Percentiles rank a stretch among this genome's conserved stretches.
phyloP scores from a whole-genome alignment of 2,113 vertebrate species.

The Protobothrops mucrosquamatus region DNA sequence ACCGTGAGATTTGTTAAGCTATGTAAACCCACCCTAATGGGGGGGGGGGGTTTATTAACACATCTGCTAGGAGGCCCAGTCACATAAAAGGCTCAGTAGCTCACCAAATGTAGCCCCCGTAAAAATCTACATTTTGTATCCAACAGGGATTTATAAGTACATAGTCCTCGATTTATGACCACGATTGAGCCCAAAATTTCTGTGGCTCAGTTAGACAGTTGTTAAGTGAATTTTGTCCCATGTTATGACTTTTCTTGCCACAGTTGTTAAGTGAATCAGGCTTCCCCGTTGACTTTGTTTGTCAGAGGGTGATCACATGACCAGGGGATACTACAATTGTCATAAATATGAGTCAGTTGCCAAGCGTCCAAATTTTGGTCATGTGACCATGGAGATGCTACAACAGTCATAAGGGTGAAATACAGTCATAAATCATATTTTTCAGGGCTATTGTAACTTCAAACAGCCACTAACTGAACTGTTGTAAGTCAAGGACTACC shows the following conservation, averaged over 20 bases:
- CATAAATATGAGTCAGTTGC: not conserved
- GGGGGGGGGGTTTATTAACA: not conserved
- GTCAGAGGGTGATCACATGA: not conserved
- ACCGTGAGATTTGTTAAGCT: not conserved
- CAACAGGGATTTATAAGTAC: not conserved
- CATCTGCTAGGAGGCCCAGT: not conserved
- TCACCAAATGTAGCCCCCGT: too few relatives aligned
- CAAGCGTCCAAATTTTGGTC: not conserved
- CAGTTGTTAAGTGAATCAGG: not conserved
- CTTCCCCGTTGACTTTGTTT: not conserved
- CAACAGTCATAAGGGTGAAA: not conserved
- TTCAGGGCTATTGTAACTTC: not conserved
- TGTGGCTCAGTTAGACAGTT: not conserved
- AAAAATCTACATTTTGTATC: not conserved
- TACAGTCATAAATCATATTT: not conserved
- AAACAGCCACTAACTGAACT: not conserved
- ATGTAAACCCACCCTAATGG: not conserved
- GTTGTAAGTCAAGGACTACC: not conserved
- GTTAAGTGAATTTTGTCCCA: not conserved
- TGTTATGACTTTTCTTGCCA: not conserved
- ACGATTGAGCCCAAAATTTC: too few relatives aligned
- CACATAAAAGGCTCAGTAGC: not conserved
- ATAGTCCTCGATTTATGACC: too few relatives aligned
- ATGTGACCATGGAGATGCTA: not conserved
- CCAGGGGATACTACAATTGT: not conserved